Percentiles rank a stretch among this genome's conserved stretches.
Evolutionary conservation across 2,113 vertebrate genomes (phyloP).

Genomic region (Eulemur rufifrons): DNA sequence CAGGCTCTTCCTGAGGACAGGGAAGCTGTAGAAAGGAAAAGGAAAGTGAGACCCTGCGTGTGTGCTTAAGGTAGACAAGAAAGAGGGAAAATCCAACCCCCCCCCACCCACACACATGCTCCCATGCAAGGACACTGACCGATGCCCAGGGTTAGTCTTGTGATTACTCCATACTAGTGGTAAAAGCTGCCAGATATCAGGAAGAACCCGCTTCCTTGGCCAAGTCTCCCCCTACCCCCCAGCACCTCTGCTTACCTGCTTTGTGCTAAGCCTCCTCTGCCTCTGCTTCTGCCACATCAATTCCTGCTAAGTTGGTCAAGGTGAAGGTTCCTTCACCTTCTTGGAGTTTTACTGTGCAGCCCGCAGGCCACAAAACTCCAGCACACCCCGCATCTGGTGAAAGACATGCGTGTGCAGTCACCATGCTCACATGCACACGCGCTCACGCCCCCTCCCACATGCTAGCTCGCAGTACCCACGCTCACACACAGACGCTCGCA

Average conservation of each 20-base stretch:
- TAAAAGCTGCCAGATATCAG: background rate
- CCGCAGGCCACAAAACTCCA: background rate
- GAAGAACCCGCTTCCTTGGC: background rate
- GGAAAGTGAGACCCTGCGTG: background rate
- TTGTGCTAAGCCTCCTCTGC: background rate
- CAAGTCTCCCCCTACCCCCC: background rate
- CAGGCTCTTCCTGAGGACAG: background rate
- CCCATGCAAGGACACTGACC: background rate
- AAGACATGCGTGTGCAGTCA: rapidly evolving
- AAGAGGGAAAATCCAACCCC: background rate
- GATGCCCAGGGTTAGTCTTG: background rate
- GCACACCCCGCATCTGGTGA: background rate
- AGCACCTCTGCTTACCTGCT: background rate
- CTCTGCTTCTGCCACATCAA: background rate
- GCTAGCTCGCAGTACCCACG: background rate
- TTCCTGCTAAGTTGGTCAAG: background rate
- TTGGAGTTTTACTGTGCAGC: background rate
- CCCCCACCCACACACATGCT: no score
- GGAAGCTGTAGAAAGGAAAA: background rate
- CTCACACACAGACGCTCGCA: background rate
- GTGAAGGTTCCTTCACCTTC: background rate
- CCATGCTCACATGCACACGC: background rate
- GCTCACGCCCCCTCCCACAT: background rate
- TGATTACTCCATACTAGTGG: background rate
- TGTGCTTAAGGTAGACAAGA: background rate